Evolutionary conservation across 2,888 invertebrate species (phyloP).

Genomic region (Drosophila acutilabella): DNA sequence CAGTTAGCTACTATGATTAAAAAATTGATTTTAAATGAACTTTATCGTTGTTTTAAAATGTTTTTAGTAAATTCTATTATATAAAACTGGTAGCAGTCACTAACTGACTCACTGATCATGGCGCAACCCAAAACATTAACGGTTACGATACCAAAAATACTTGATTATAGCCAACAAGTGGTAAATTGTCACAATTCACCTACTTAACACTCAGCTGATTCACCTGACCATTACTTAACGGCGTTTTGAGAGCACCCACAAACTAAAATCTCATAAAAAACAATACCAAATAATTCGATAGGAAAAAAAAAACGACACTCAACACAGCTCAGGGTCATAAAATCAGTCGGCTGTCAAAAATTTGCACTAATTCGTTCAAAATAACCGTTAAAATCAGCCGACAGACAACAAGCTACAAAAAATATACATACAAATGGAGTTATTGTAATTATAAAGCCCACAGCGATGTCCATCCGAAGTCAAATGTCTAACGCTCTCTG

Average conservation of each 20-base stretch:
- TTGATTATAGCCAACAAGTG: too few species aligned
- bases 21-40: too few species aligned
- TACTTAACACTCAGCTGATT: conserved; percentile 21
- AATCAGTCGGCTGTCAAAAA: conserved; percentile 75
- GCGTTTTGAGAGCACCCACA: conserved; percentile 52
- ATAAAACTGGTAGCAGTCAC: too few species aligned
- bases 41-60: too few species aligned
- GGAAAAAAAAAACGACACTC: conserved; percentile 13
- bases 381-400: conserved; percentile 65
- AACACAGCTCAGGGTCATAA: conserved; percentile 53
- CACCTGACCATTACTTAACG: conserved; percentile 35
- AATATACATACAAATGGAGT: not conserved
- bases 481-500: conserved; percentile 47
- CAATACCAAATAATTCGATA: conserved; percentile 13
- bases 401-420: conserved; percentile 21
- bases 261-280: conserved; percentile 36
- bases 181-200: conserved; percentile 12
- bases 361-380: conserved; percentile 75
- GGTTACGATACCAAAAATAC: too few species aligned
- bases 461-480: conserved; percentile 30
- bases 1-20: too few species aligned
- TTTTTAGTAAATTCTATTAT: too few species aligned
- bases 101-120: too few species aligned
- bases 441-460: conserved; percentile 69
- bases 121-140: too few species aligned